Percentiles rank a stretch among this genome's conserved stretches.
phyloP scores from a whole-genome alignment of 1,140 invertebrate genomes.

The Drosophila pectinifera region DNA sequence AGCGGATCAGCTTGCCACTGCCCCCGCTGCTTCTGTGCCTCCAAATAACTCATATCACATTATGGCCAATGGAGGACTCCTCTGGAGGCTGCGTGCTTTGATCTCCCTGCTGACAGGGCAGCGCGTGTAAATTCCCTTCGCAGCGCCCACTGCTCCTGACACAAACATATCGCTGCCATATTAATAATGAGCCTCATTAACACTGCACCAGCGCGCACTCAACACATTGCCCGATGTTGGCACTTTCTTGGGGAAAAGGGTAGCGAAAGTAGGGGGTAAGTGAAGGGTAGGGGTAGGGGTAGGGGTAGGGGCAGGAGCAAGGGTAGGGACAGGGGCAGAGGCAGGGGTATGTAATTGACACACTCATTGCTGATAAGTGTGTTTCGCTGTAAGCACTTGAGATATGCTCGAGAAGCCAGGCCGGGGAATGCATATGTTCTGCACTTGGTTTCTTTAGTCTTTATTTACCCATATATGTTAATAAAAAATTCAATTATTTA shows the following conservation, averaged over 20 bases:
- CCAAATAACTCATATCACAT: constrained; percentile 80
- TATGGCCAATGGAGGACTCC: constrained; percentile 60
- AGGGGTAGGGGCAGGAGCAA: too few relatives aligned
- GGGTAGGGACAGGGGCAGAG: not conserved
- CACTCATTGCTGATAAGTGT: constrained; percentile 77
- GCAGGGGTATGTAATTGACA: constrained; percentile 64
- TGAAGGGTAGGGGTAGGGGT: too few relatives aligned
- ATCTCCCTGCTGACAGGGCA: constrained; percentile 65
- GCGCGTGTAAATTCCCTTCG: constrained; percentile 67
- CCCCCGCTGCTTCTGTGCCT: constrained; percentile 17
- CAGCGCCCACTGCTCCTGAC: constrained; percentile 63
- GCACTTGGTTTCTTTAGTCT: not conserved
- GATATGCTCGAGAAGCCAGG: constrained; percentile 7
- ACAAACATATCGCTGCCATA: constrained; percentile 78
- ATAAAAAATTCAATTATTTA: not conserved
- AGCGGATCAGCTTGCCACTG: constrained; percentile 61
- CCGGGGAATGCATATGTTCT: constrained; percentile 22
- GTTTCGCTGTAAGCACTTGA: constrained; percentile 78
- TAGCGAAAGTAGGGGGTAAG: constrained; percentile 10
- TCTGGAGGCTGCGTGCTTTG: constrained; percentile 56
- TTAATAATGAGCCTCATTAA: constrained; percentile 83
- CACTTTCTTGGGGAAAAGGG: constrained; percentile 28
- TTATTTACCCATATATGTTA: not conserved
- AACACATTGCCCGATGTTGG: constrained; percentile 58
- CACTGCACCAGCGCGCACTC: constrained; percentile 63